A percentile compares a stretch with the other conserved stretches of the same genome.
Evolutionary conservation across 1,140 invertebrate species (phyloP).

Genomic region (Cylas formicarius): DNA sequence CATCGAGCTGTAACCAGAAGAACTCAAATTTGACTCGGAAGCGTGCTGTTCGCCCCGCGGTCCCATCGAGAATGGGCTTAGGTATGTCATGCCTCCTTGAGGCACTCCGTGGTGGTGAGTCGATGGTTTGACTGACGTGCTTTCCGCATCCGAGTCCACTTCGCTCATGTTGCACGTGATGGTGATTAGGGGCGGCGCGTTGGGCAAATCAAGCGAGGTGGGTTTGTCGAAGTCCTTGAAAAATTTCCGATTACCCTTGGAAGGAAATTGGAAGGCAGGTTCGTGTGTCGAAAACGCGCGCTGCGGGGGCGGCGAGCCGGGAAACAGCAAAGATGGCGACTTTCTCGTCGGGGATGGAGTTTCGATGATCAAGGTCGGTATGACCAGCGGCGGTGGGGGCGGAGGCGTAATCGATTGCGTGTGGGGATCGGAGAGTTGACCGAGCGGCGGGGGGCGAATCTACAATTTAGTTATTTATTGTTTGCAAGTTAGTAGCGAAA

Average conservation of each 20-base stretch:
- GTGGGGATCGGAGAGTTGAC: constrained; percentile 34
- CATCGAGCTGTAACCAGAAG: constrained; percentile 76
- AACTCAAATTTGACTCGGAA: constrained; percentile 72
- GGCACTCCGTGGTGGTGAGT: constrained; percentile 34
- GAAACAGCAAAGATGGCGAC: constrained; percentile 36
- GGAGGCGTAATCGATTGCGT: constrained; percentile 19
- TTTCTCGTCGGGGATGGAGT: constrained; percentile 51
- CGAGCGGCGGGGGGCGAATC: constrained; percentile 45
- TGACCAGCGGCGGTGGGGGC: constrained; percentile 45
- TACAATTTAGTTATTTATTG: constrained; percentile 34
- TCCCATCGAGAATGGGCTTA: constrained; percentile 68
- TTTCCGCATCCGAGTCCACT: constrained; percentile 62
- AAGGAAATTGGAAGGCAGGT: constrained; percentile 39
- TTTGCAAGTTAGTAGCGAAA: background rate
- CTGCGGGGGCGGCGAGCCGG: constrained; percentile 57
- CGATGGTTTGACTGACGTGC: constrained; percentile 44
- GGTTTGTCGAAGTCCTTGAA: constrained; percentile 52
- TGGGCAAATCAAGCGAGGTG: constrained; percentile 56
- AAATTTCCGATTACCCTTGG: constrained; percentile 33
- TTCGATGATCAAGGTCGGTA: constrained; percentile 56
- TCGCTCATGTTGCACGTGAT: constrained; percentile 67
- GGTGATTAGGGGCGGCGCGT: constrained; percentile 62
- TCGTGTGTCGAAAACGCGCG: constrained; percentile 40
- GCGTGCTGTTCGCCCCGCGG: constrained; percentile 60
- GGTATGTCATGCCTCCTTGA: constrained; percentile 58